These are phyloP conservation scores for Lithosia quadra DNA, from an alignment of 2,888 invertebrate species.

Conservation along the genomic window DNA sequence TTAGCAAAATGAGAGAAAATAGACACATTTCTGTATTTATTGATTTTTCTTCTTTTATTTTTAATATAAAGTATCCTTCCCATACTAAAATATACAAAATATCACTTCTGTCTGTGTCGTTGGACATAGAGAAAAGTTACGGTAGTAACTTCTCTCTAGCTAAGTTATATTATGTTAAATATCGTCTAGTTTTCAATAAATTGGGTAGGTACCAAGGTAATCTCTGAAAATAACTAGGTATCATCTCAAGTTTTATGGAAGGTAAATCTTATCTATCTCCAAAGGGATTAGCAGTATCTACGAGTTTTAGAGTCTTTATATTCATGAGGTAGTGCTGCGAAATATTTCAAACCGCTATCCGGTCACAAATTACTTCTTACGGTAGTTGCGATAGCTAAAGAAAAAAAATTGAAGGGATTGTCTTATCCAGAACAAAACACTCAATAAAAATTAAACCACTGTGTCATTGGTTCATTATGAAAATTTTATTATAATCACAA, in stretches of 20 bases:
- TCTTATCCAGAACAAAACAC: not conserved
- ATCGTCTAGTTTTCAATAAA: too few relatives aligned
- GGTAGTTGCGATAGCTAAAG: not conserved
- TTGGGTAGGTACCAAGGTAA: not conserved
- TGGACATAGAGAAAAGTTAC: too few relatives aligned
- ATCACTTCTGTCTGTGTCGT: too few relatives aligned
- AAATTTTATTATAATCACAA: too few relatives aligned
- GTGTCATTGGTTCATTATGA: too few relatives aligned
- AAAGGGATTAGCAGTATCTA: conserved; percentile 4
- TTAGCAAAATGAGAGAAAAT: too few relatives aligned
- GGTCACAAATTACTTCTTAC: not conserved
- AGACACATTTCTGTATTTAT: too few relatives aligned
- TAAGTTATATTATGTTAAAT: too few relatives aligned
- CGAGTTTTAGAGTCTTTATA: conserved; percentile 1
- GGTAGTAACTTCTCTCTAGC: too few relatives aligned
- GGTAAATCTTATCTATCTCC: not conserved
- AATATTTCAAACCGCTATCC: not conserved
- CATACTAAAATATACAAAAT: too few relatives aligned
- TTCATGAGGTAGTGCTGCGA: conserved; percentile 6
- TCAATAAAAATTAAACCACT: not conserved
- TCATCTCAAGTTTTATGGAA: not conserved
- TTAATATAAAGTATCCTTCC: too few relatives aligned
- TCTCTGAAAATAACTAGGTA: not conserved
- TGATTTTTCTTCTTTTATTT: too few relatives aligned
- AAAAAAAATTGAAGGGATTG: not conserved